A percentile compares a stretch with the other conserved stretches of the same genome.
These are phyloP conservation scores for Scaptomyza pallida DNA, from an alignment of 1,140 invertebrate genomes.

Conservation along the genomic window DNA sequence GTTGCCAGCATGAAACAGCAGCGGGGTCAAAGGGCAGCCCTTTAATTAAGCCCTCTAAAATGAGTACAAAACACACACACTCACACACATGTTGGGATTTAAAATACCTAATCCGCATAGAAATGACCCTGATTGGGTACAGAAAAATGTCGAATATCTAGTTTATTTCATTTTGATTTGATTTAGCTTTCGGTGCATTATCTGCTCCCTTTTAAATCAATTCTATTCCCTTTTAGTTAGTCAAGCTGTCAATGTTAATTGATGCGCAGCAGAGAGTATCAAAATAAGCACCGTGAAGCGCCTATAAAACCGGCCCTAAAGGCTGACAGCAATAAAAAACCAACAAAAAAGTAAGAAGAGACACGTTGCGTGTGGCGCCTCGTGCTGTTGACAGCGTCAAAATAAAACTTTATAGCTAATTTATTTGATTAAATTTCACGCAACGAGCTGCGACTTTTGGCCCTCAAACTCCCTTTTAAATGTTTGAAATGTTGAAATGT, in stretches of 20 bases:
- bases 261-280: conserved; percentile 54
- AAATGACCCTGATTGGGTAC: conserved; percentile 18
- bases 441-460: conserved; percentile 32
- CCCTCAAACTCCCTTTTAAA: background rate
- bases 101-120: conserved; percentile 17
- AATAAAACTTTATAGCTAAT: conserved; percentile 82
- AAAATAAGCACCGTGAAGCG: conserved; percentile 42
- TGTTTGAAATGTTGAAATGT: conserved; percentile 52
- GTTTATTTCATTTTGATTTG: conserved; percentile 39
- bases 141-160: conserved; percentile 60
- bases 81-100: conserved; percentile 4
- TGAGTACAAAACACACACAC: conserved; percentile 4
- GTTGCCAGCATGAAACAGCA: conserved; percentile 4
- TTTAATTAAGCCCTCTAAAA: conserved; percentile 38
- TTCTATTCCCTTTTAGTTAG: conserved; percentile 42
- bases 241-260: conserved; percentile 77
- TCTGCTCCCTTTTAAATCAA: conserved; percentile 9
- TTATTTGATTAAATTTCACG: conserved; percentile 81
- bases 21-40: background rate
- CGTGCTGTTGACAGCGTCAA: conserved; percentile 53
- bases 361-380: conserved; percentile 49
- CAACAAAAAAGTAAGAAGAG: background rate
- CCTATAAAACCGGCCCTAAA: conserved; percentile 45
- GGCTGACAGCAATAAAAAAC: conserved; percentile 40
- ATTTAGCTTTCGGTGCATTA: background rate